phyloP scores from a whole-genome alignment of 2,888 invertebrate species.

The Iselma pallidipennis region DNA sequence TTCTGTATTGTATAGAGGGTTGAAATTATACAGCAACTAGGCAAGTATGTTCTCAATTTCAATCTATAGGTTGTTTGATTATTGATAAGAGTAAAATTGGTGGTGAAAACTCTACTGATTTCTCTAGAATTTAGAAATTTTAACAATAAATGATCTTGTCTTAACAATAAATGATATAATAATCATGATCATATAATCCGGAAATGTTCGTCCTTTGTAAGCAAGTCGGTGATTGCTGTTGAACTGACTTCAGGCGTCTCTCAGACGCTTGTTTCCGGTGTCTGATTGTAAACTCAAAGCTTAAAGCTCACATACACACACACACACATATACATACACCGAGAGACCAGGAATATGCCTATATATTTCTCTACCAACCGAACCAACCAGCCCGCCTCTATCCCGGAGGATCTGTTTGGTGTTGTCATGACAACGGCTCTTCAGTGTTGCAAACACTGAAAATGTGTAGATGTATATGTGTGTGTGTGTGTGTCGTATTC shows the following conservation, averaged over 20 bases:
- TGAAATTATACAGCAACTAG: too few species aligned
- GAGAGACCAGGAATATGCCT: not conserved
- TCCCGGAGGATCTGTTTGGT: constrained; percentile 41
- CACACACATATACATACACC: not conserved
- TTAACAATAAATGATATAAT: constrained; percentile 34
- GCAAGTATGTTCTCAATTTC: not conserved
- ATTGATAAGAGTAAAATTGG: too few species aligned
- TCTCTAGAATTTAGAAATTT: not conserved
- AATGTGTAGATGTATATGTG: not conserved
- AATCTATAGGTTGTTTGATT: not conserved
- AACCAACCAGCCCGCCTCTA: constrained; percentile 32
- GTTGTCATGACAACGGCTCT: constrained; percentile 37
- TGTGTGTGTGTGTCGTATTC: constrained; percentile 10
- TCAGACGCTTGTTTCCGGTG: constrained; percentile 50
- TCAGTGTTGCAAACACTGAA: constrained; percentile 9
- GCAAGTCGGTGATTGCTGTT: constrained; percentile 45
- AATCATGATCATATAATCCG: constrained; percentile 39
- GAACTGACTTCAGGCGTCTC: constrained; percentile 44
- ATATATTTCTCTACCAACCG: constrained; percentile 10
- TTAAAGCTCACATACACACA: constrained; percentile 19
- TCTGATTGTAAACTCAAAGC: constrained; percentile 49
- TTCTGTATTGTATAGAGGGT: too few species aligned
- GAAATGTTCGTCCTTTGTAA: constrained; percentile 43
- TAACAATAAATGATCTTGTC: constrained; percentile 4
- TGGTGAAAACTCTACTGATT: not conserved